phyloP scores from a whole-genome alignment of 2,113 vertebrate genomes.

The Tichodroma muraria region DNA sequence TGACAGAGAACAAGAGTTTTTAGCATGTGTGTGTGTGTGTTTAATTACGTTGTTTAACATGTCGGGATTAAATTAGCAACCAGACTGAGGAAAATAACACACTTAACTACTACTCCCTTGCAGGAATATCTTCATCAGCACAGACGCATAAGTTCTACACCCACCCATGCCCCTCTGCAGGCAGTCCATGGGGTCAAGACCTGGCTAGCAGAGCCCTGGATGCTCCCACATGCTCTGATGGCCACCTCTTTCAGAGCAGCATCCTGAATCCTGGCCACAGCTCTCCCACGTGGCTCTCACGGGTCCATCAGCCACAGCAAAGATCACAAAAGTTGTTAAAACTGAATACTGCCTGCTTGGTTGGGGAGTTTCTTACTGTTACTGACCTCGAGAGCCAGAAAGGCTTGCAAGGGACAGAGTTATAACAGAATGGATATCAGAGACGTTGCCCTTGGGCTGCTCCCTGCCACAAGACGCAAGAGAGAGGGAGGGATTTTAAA shows the following conservation, averaged over 20 bases:
- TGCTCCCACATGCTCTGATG: fast-evolving
- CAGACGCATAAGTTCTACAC: background rate
- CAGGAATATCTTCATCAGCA: constrained; percentile 24
- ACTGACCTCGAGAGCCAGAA: background rate
- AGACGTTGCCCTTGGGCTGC: background rate
- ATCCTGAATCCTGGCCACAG: background rate
- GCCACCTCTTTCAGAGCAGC: background rate
- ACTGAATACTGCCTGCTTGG: background rate
- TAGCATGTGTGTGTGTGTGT: constrained; percentile 31
- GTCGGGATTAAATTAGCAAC: constrained; percentile 69
- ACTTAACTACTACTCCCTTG: constrained; percentile 44
- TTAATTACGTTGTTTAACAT: constrained; percentile 78
- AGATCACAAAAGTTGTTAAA: background rate
- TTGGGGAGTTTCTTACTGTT: background rate
- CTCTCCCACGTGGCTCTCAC: fast-evolving
- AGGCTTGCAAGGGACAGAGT: background rate
- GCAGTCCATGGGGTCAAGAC: background rate
- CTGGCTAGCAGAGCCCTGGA: no score
- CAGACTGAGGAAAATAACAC: constrained; percentile 66
- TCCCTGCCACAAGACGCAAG: background rate
- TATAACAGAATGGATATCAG: background rate
- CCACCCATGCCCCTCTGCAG: fast-evolving
- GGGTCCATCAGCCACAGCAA: background rate
- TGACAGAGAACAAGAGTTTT: constrained; percentile 68
- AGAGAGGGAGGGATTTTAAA: background rate